Evolutionary conservation across 2,888 invertebrate genomes (phyloP).

Genomic region (Hoplodrina blanda): DNA sequence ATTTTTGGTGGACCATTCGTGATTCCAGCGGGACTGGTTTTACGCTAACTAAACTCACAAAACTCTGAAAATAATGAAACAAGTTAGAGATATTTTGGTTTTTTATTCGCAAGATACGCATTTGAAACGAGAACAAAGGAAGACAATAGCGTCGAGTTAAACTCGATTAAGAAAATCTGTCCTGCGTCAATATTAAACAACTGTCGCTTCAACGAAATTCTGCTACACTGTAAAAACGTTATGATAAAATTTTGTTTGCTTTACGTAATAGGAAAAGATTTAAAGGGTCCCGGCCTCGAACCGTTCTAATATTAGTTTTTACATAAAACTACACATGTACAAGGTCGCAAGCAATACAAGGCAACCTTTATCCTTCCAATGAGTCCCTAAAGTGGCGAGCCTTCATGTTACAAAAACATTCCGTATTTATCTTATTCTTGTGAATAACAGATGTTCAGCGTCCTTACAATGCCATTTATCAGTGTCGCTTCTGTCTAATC

Average conservation of each 20-base stretch:
- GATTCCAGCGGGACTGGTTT: constrained; percentile 27
- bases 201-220: constrained; percentile 21
- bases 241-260: constrained; percentile 27
- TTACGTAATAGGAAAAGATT: constrained; percentile 13
- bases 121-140: constrained; percentile 46
- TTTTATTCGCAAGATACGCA: constrained; percentile 47
- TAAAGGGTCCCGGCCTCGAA: constrained; percentile 3
- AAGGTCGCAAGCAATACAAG: constrained; percentile 47
- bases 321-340: constrained; percentile 30
- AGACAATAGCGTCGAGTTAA: constrained; percentile 40
- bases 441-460: constrained; percentile 82
- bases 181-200: constrained; percentile 55
- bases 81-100: constrained; percentile 36
- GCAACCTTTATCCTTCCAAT: constrained; percentile 64
- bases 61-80: constrained; percentile 41
- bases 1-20: not conserved
- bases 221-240: constrained; percentile 29
- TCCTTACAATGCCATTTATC: constrained; percentile 79
- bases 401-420: constrained; percentile 73
- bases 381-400: constrained; percentile 66
- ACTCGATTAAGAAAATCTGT: constrained; percentile 56
- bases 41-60: constrained; percentile 8
- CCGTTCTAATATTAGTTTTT: constrained; percentile 7
- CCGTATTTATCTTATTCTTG: constrained; percentile 81
- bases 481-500: constrained; percentile 83